phyloP scores from a whole-genome alignment of 2,113 vertebrate species.

The Pteruthius melanotis region DNA sequence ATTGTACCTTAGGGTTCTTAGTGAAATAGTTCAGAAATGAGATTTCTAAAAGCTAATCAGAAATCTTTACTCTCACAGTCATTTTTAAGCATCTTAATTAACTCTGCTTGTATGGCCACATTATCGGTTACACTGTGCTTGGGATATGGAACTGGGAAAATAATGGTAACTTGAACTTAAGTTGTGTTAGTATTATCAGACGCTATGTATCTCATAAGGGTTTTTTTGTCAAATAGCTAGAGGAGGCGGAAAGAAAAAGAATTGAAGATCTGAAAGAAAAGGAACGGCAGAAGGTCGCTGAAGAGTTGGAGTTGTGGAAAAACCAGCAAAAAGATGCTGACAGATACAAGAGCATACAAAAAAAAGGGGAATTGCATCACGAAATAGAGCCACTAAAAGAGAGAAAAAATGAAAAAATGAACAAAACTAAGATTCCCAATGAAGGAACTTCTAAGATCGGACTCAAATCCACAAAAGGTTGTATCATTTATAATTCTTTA shows the following conservation, averaged over 20 bases:
- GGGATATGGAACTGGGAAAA: not conserved
- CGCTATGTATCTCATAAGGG: not conserved
- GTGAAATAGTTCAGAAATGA: not conserved
- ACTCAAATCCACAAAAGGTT: constrained; percentile 55
- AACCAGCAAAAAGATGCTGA: constrained; percentile 61
- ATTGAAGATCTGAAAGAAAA: constrained; percentile 85
- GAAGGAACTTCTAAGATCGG: not conserved
- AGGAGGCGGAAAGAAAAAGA: constrained; percentile 80
- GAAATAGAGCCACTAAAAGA: constrained; percentile 21
- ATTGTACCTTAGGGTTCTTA: not conserved
- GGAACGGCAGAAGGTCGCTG: constrained; percentile 74
- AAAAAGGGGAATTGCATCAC: not conserved
- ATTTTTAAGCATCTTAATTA: not conserved
- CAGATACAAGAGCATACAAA: constrained; percentile 35
- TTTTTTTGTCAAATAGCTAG: constrained; percentile 78
- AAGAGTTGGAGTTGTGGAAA: constrained; percentile 85
- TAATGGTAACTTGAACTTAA: not conserved
- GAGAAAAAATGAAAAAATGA: constrained; percentile 6
- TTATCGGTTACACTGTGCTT: not conserved
- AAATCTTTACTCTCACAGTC: not conserved
- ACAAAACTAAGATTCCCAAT: not conserved
- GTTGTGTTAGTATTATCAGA: not conserved
- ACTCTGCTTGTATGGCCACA: not conserved
- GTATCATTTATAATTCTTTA: not conserved
- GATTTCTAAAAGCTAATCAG: not conserved